These are phyloP conservation scores for Anodontia alba DNA, from an alignment of 2,888 invertebrate species.

Conservation along the genomic window DNA sequence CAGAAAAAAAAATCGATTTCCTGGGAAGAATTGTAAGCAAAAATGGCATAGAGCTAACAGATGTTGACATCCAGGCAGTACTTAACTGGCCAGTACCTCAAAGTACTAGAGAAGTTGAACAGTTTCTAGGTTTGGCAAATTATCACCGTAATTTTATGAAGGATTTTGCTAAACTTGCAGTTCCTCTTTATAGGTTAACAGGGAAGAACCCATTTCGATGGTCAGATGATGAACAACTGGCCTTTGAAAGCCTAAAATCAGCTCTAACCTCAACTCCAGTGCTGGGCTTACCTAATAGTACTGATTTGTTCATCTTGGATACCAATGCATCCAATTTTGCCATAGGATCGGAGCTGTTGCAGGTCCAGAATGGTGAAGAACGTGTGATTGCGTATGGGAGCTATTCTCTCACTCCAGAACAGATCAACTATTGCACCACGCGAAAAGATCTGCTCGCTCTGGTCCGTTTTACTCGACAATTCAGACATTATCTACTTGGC, in stretches of 20 bases:
- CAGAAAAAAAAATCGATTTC: slow-evolving; percentile 2
- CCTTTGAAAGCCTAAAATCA: background rate
- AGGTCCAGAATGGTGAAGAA: background rate
- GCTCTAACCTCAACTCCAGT: background rate
- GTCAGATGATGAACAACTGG: background rate
- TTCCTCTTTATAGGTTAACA: slow-evolving; percentile 1
- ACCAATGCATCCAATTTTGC: background rate
- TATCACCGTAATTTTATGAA: slow-evolving; percentile 4
- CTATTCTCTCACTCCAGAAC: background rate
- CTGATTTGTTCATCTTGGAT: slow-evolving; percentile 5
- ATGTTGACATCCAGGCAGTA: background rate
- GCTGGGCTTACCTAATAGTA: background rate
- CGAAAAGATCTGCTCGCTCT: background rate
- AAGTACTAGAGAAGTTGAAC: background rate
- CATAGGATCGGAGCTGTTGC: background rate
- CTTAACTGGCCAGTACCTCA: background rate
- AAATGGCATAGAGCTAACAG: background rate
- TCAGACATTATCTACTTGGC: background rate
- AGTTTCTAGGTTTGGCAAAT: background rate
- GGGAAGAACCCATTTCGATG: background rate
- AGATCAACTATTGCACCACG: slow-evolving; percentile 4
- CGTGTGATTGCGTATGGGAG: slow-evolving; percentile 2
- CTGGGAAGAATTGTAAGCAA: background rate
- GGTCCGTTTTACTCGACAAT: background rate
- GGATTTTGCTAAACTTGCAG: background rate